Evolutionary conservation across 1,140 invertebrate species (phyloP).

Genomic region (Trigoniulus corallinus): DNA sequence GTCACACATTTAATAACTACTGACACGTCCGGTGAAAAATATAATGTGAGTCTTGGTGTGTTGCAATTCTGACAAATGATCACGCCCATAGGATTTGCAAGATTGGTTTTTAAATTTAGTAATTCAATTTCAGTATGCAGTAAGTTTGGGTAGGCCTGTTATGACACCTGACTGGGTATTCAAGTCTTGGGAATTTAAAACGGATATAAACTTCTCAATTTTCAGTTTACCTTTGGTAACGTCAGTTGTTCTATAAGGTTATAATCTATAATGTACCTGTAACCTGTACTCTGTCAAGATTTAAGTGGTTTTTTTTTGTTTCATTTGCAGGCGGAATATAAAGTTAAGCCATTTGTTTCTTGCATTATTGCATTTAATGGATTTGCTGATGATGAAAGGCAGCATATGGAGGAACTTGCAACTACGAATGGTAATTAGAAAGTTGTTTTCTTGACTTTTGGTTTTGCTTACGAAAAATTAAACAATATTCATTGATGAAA

Average conservation of each 20-base stretch:
- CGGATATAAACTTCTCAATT: slow-evolving; percentile 46
- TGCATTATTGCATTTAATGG: slow-evolving; percentile 73
- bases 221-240: slow-evolving; percentile 50
- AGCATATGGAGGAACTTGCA: slow-evolving; percentile 61
- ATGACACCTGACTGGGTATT: slow-evolving; percentile 75
- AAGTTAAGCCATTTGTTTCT: slow-evolving; percentile 72
- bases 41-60: slow-evolving; percentile 30
- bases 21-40: slow-evolving; percentile 70
- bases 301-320: neutral
- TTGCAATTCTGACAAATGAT: neutral
- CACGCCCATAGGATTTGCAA: neutral
- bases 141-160: slow-evolving; percentile 71
- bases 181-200: slow-evolving; percentile 54
- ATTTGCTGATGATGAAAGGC: slow-evolving; percentile 69
- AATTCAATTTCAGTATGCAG: slow-evolving; percentile 37
- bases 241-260: slow-evolving; percentile 10
- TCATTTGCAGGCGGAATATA: slow-evolving; percentile 34
- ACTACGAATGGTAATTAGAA: slow-evolving; percentile 57
- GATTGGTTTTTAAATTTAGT: neutral
- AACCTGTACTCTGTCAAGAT: no score
- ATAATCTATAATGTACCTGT: no score
- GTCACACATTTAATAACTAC: slow-evolving; percentile 86
- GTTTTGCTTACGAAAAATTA: no score
- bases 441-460: no score
- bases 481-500: neutral